Evolutionary conservation across 2,888 invertebrate genomes (phyloP).

Genomic region (Hirtodrosophila histrioides): DNA sequence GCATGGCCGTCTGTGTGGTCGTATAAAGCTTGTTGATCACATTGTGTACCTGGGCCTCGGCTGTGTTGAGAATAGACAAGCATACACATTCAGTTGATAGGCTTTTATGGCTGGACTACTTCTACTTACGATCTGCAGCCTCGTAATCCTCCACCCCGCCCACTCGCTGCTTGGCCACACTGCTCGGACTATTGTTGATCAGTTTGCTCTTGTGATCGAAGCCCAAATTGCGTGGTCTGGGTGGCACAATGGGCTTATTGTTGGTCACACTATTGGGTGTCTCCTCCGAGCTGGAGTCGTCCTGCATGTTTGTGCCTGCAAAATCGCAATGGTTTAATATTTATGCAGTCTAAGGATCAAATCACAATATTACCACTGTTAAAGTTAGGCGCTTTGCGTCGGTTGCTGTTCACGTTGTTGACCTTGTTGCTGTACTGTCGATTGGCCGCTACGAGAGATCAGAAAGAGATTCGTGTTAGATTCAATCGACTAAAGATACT

Average conservation of each 20-base stretch:
- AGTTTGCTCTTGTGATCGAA: slow-evolving; percentile 86
- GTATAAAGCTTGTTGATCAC: slow-evolving; percentile 86
- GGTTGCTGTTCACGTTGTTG: slow-evolving; percentile 83
- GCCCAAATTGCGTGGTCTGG: slow-evolving; percentile 88
- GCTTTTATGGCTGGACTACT: not conserved
- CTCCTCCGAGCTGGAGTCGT: slow-evolving; percentile 93
- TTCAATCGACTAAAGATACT: too few species aligned
- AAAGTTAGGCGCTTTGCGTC: slow-evolving; percentile 88
- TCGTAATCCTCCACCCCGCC: slow-evolving; percentile 78
- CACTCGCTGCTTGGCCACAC: slow-evolving; percentile 59
- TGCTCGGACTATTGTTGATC: slow-evolving; percentile 69
- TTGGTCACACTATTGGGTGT: slow-evolving; percentile 80
- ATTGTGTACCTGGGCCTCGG: slow-evolving; percentile 87
- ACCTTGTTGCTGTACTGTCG: slow-evolving; percentile 82
- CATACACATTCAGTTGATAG: not conserved
- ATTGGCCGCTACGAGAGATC: slow-evolving; percentile 68
- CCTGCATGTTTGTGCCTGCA: slow-evolving; percentile 85
- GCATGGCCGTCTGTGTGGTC: slow-evolving; percentile 84
- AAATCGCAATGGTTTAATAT: not conserved
- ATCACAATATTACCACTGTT: slow-evolving; percentile 86
- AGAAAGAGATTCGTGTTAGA: slow-evolving; percentile 28
- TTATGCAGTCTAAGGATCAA: not conserved
- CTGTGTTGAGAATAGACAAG: slow-evolving; percentile 81
- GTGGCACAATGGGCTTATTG: slow-evolving; percentile 87
- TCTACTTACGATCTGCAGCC: slow-evolving; percentile 79